A percentile compares a stretch with the other conserved stretches of the same genome.
phyloP scores from a whole-genome alignment of 2,888 invertebrate genomes.

The Venustoraphidia nigricollis region DNA sequence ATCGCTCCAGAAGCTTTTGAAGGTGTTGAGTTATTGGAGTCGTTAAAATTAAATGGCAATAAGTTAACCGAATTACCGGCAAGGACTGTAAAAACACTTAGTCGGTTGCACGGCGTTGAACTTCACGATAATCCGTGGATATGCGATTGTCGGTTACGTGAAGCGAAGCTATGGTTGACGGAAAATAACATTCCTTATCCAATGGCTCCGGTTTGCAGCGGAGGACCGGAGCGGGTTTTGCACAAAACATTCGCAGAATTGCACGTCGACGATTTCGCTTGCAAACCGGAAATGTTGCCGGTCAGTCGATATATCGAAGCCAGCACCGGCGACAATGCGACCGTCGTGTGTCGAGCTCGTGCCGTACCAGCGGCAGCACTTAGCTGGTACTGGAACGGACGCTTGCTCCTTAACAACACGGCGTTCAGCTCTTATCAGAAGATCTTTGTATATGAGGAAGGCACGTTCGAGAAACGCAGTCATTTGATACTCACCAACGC shows the following conservation, averaged over 20 bases:
- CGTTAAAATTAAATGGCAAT: slow-evolving; percentile 69
- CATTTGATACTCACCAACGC: slow-evolving; percentile 65
- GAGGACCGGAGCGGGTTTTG: slow-evolving; percentile 51
- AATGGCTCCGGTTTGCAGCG: slow-evolving; percentile 63
- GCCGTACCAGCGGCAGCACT: slow-evolving; percentile 67
- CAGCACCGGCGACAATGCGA: slow-evolving; percentile 69
- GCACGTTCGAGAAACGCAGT: slow-evolving; percentile 60
- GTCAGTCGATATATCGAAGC: slow-evolving; percentile 64
- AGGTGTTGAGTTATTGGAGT: slow-evolving; percentile 58
- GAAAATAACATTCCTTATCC: slow-evolving; percentile 60
- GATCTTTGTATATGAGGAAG: slow-evolving; percentile 60
- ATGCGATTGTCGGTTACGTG: slow-evolving; percentile 71
- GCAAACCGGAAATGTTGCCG: slow-evolving; percentile 65
- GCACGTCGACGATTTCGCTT: slow-evolving; percentile 70
- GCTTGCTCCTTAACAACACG: slow-evolving; percentile 59
- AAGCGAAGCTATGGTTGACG: slow-evolving; percentile 67
- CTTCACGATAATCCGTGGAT: slow-evolving; percentile 80
- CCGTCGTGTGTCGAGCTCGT: slow-evolving; percentile 65
- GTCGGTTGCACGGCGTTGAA: slow-evolving; percentile 63
- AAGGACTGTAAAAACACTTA: slow-evolving; percentile 55
- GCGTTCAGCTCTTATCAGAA: slow-evolving; percentile 64
- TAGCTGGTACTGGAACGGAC: slow-evolving; percentile 79
- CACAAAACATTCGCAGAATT: slow-evolving; percentile 62
- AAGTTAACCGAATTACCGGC: slow-evolving; percentile 56
- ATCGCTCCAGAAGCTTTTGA: slow-evolving; percentile 65